Evolutionary conservation across 2,888 invertebrate genomes (phyloP), one percentile per base, ranked within the genome.

Genomic region (Tipula helvola): DNA sequence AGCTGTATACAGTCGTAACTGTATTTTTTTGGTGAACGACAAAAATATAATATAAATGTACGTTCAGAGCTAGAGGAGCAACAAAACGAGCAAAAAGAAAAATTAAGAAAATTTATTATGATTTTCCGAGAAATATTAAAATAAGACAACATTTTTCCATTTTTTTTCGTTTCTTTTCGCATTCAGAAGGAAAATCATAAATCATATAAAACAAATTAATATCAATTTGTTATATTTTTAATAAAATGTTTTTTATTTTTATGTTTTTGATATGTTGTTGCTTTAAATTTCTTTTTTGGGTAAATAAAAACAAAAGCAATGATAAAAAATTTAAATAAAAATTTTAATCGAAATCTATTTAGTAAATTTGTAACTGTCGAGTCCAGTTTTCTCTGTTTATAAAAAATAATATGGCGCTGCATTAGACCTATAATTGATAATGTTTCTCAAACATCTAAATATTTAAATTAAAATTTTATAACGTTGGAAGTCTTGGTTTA

Each of bases 191-290:
- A 71, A 71, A 71, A 71, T 71, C 71, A 71, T 71, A 71, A 71
- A 71, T 71, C 71, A 71, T 71, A 71, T 71, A 71, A 71, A 71
- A 71, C 71, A 71, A 71, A 71, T 71, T 71, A 71, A 71, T 71
- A 71, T 71, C 71, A 71, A 71, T 71, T 71, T 71, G 71, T 71
- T 28, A 71, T 10, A 71, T 28, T 71, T 71, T 71, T 71, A 71
- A 71, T 71, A 71, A 71, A 71, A 71, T 71, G 71, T 28, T 71
- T 71, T 71, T 16, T 52, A 13, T 52, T 52, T 52, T 28, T 28
- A 28, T 57, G 52, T 71, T 71, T 71, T 16, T 52, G n/a, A 71
- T 71, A 7, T 71, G 3, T 16, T 28, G 3, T 71, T 28, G 8
- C 10, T 18, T 18, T 28, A 28, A 71, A 1, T 52, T 16, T 52